phyloP scores from a whole-genome alignment of 2,888 invertebrate genomes.

The Ichneumon xanthorius region DNA sequence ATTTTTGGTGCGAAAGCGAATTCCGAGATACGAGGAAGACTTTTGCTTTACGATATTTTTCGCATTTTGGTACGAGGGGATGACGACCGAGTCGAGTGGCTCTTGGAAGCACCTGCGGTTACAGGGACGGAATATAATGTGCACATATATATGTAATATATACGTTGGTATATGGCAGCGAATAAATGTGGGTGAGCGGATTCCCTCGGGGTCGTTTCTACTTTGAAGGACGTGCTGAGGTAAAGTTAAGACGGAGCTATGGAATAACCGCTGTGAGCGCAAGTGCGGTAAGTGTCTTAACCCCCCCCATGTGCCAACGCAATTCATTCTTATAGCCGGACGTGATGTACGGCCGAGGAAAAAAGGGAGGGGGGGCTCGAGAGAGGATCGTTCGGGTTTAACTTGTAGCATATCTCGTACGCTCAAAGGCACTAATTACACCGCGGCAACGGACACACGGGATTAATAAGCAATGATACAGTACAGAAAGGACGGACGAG shows the following conservation, averaged over 20 bases:
- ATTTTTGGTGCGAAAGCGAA: conserved; percentile 26
- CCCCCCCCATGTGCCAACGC: conserved; percentile 41
- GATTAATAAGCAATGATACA: conserved; percentile 64
- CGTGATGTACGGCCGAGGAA: conserved; percentile 46
- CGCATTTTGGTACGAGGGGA: conserved; percentile 4
- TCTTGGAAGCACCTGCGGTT: conserved; percentile 47
- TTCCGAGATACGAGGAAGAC: conserved; percentile 25
- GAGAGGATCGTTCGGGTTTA: conserved; percentile 35
- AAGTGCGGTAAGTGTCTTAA: conserved; percentile 39
- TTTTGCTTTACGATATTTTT: conserved; percentile 39
- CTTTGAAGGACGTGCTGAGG: conserved; percentile 48
- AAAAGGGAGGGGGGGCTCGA: background rate
- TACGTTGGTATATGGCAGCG: background rate
- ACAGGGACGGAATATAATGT: conserved; percentile 37
- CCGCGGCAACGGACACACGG: conserved; percentile 29
- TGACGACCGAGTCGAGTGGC: conserved; percentile 14
- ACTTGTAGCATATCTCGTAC: conserved; percentile 44
- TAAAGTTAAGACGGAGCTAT: conserved; percentile 16
- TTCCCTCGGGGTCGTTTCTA: conserved; percentile 38
- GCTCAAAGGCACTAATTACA: conserved; percentile 55
- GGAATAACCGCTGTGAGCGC: conserved; percentile 35
- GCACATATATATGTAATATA: background rate
- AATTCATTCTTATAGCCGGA: conserved; percentile 58
- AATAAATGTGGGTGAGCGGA: conserved; percentile 8
- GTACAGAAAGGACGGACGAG: conserved; percentile 7